Base-by-base conservation (phyloP, 2,797 vertebrate species). In the Ambastaia sidthimunki region DNA sequence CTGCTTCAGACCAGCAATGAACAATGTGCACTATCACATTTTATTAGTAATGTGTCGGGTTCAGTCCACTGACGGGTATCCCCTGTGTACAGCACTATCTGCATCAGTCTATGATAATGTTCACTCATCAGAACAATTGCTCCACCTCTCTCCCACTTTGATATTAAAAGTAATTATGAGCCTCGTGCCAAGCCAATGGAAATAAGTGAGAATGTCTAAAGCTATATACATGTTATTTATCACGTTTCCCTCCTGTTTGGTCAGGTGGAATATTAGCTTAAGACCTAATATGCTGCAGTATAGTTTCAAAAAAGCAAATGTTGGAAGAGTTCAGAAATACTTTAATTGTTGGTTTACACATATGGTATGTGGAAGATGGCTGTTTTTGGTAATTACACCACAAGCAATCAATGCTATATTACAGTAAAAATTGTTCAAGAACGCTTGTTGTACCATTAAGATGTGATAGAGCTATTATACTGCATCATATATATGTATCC, bases 131-230 rank as follows among this genome's bases (percentile, higher is more conserved):
- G 72, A 55, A 60, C 55, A 57, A 80, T 62, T 77, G 71, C 76
- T 70, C 65, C 25, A 78, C 28, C 62, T 76, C 67, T 70, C 34
- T n/a, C 9, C 25, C 57, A 52, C 57, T 59, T 76, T 77, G 44
- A 54, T 70, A 47, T 70, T 57, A 80, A 75, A 75, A 74, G 47
- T 68, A 85, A 80, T 84, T 82, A 48, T 44, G 15, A 80, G 25
- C 28, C 41, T 28, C 44, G 34, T 50, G 50, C 52, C 48, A 44
- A 31, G 69, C 59, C 69, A 44, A 11, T 72, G 34, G 19, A 76
- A 62, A 54, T 37, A 9, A 76, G 12, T 23, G 19, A 9, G 21
- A 55, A 65, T 21, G 44, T 37, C 2, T 66, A 37, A 16, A 34
- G 16, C 31, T 57, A 55, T 57, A 21, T 23, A 12, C 23, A 67